Conservation (phyloP, 2,113 vertebrate species). For the Muntiacus muntjak region DNA sequence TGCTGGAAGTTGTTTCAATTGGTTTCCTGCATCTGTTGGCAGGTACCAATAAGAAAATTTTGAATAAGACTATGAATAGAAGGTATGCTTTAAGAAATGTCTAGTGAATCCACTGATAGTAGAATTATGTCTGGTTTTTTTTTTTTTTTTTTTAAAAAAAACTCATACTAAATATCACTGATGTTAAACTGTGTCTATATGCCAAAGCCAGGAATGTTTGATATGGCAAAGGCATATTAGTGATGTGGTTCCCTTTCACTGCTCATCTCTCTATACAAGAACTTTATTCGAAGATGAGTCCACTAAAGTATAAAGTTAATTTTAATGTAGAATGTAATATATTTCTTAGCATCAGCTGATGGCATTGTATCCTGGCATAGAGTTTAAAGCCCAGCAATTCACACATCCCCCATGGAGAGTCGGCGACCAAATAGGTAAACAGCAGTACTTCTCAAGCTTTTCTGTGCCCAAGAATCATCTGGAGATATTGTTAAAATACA, state of each 20-base stretch:
- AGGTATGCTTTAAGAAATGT: not conserved
- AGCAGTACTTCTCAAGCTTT: not conserved
- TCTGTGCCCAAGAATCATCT: not conserved
- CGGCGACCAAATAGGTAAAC: not conserved
- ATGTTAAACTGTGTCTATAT: not conserved
- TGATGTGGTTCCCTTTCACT: not conserved
- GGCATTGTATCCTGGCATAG: not conserved
- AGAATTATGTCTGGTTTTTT: not conserved
- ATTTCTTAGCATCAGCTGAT: not conserved
- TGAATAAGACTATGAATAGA: conserved; percentile 46
- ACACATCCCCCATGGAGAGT: not conserved
- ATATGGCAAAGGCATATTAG: not conserved
- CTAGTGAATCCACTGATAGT: conserved; percentile 14
- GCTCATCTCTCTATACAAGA: not conserved
- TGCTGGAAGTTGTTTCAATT: not conserved
- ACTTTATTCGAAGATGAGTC: not conserved
- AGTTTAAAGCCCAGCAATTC: not conserved
- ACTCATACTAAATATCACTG: not conserved
- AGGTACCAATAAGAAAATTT: conserved; percentile 16
- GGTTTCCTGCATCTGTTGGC: not conserved
- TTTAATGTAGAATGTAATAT: conserved; percentile 17
- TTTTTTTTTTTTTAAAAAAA: not conserved
- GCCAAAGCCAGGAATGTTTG: not conserved
- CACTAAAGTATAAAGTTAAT: not conserved
- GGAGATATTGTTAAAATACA: not conserved